Percentiles rank a stretch among this genome's conserved stretches.
Evolutionary conservation across 2,888 invertebrate species (phyloP).

Genomic region (Lepidocyrtinus sp.): DNA sequence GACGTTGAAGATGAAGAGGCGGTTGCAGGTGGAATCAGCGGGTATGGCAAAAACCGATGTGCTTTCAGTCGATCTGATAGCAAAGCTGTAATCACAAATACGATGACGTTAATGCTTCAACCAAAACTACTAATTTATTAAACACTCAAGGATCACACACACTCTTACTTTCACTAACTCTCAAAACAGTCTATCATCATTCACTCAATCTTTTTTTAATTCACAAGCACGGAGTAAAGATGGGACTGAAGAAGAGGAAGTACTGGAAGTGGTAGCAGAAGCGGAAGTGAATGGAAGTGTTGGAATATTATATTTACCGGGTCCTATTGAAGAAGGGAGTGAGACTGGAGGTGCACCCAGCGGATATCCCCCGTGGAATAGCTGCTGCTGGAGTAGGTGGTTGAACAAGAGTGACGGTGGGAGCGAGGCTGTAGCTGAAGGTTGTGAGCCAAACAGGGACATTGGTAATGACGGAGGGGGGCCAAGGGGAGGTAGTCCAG

Average conservation of each 20-base stretch:
- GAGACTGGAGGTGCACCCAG: slow-evolving; percentile 75
- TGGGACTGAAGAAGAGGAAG: slow-evolving; percentile 38
- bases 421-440: slow-evolving; percentile 75
- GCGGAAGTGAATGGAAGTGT: slow-evolving; percentile 29
- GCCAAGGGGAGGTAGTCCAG: slow-evolving; percentile 72
- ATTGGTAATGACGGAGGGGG: slow-evolving; percentile 77
- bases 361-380: slow-evolving; percentile 69
- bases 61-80: slow-evolving; percentile 75
- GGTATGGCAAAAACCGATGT: slow-evolving; percentile 92
- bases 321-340: slow-evolving; percentile 70
- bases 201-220: slow-evolving; percentile 60
- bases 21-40: slow-evolving; percentile 77
- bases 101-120: slow-evolving; percentile 50
- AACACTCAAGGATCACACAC: slow-evolving; percentile 17
- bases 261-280: slow-evolving; percentile 41
- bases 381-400: slow-evolving; percentile 71
- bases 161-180: slow-evolving; percentile 30
- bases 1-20: slow-evolving; percentile 72
- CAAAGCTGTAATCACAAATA: slow-evolving; percentile 70
- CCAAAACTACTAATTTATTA: slow-evolving; percentile 5
- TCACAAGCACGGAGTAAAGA: slow-evolving; percentile 52
- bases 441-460: slow-evolving; percentile 77
- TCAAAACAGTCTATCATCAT: slow-evolving; percentile 37
- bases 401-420: slow-evolving; percentile 71
- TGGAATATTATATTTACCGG: slow-evolving; percentile 67